Conservation (phyloP, 2,888 invertebrate genomes). For the Zonitis immaculata region DNA sequence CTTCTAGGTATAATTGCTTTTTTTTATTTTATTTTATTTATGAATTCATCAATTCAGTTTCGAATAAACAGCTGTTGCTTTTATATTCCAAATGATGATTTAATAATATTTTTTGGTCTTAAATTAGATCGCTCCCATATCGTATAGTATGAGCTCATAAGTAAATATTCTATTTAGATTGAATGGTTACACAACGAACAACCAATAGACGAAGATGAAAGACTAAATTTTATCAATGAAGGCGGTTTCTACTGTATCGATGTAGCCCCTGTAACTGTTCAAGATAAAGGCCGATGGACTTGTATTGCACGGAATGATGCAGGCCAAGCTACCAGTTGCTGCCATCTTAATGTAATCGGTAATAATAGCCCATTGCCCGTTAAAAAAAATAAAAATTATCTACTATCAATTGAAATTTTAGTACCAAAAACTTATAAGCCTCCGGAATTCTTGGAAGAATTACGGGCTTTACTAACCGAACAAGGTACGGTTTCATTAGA, state of each 20-base stretch:
- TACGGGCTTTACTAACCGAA: constrained; percentile 77
- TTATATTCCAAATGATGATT: not conserved
- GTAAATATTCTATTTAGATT: constrained; percentile 54
- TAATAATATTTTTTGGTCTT: constrained; percentile 11
- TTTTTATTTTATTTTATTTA: too few species aligned
- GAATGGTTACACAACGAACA: constrained; percentile 85
- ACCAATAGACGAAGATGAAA: constrained; percentile 67
- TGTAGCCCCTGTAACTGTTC: constrained; percentile 73
- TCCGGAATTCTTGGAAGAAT: constrained; percentile 81
- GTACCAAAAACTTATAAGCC: constrained; percentile 86
- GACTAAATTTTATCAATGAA: constrained; percentile 72
- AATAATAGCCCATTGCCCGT: constrained; percentile 19
- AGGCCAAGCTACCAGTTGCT: constrained; percentile 71
- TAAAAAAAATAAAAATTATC: not conserved
- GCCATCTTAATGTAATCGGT: constrained; percentile 74
- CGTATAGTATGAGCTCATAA: constrained; percentile 4
- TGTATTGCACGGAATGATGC: constrained; percentile 74
- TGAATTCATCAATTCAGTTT: too few species aligned
- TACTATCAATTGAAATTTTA: constrained; percentile 30
- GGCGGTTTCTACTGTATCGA: constrained; percentile 85
- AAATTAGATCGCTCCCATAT: not conserved
- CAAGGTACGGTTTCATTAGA: constrained; percentile 86
- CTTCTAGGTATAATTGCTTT: too few species aligned
- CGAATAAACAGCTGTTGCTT: not conserved
- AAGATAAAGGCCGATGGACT: constrained; percentile 82